Evolutionary conservation across 2,888 invertebrate species (phyloP).

Genomic region (Melanotus villosus): DNA sequence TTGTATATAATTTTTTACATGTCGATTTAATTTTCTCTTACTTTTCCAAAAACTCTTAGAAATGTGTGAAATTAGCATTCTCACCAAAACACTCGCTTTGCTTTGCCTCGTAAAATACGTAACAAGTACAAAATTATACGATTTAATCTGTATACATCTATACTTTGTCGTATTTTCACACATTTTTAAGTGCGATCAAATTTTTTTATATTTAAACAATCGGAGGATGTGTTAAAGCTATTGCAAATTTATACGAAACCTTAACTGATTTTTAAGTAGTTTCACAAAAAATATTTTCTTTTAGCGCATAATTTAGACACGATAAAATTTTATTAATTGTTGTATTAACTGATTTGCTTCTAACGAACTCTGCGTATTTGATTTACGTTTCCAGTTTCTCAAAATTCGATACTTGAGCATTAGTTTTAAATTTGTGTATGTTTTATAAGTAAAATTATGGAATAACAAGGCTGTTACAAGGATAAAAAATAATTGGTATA

Average conservation of each 20-base stretch:
- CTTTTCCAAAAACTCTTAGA: neutral
- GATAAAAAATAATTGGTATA: constrained; percentile 56
- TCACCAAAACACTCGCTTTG: neutral
- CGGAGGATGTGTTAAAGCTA: no score
- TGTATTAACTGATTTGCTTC: constrained; percentile 19
- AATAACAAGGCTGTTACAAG: constrained; percentile 63
- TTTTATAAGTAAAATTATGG: constrained; percentile 60
- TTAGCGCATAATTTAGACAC: constrained; percentile 33
- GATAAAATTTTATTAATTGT: constrained; percentile 9
- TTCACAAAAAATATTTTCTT: constrained; percentile 44
- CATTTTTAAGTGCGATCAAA: neutral
- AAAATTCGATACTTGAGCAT: neutral
- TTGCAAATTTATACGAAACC: no score
- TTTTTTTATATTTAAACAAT: neutral
- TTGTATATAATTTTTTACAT: constrained; percentile 42
- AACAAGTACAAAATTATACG: constrained; percentile 17
- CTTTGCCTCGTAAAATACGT: constrained; percentile 10
- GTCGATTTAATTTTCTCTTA: constrained; percentile 25
- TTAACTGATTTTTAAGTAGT: constrained; percentile 23
- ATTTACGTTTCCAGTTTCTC: constrained; percentile 14
- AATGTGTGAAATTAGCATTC: constrained; percentile 10
- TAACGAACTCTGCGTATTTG: constrained; percentile 10
- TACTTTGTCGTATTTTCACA: constrained; percentile 4
- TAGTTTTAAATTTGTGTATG: constrained; percentile 53
- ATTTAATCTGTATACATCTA: constrained; percentile 5